Base-by-base conservation (phyloP, 2,797 vertebrate genomes). In the Cyprinella venusta region DNA sequence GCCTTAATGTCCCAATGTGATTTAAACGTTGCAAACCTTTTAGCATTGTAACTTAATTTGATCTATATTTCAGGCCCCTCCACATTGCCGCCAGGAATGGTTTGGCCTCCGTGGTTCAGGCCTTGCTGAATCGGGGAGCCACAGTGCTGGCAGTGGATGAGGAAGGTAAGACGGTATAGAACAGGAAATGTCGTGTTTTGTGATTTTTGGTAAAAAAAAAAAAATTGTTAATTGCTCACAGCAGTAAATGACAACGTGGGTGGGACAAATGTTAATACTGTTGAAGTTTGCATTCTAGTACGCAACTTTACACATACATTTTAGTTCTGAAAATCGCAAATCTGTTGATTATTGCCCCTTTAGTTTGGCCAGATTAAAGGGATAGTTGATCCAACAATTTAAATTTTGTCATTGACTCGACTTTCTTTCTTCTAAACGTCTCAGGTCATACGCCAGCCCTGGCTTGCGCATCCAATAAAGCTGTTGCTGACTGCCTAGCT, bases 401-500 rank as follows among this genome's bases (percentile, higher is more conserved):
- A n/a, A n/a, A 10, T n/a, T 3, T 45, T 59, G 54, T 24, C 54
- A 24, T 12, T 12, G 24, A 24, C 54, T 59, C n/a, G 50, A 19
- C 18, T 52, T 52, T 54, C 42, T 45, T 50, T 21, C 52, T 54
- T 48, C 45, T 16, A 6, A 48, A 48, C 12, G 4, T 48, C 45
- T 48, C 45, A 99, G 98, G 97, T 90, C 97, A 96, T 91, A 99
- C 98, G 69, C 97, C 98, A 72, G 98, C 98, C 89, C 92, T 99
- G 93, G 97, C 98, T 61, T 99, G 98, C 8, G 98, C 97, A 77
- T 96, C 98, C 56, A 99, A 99, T 95, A 98, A 99, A 93, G 97
- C 98, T 18, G 98, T 99, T 78, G 98, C 98, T 0, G 97, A 98
- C 92, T 99, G 98, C 90, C 95, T 99, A 92, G 96, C 98, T 93